Conservation (phyloP, 2,113 vertebrate species). For the Mionectes macconnelli region DNA sequence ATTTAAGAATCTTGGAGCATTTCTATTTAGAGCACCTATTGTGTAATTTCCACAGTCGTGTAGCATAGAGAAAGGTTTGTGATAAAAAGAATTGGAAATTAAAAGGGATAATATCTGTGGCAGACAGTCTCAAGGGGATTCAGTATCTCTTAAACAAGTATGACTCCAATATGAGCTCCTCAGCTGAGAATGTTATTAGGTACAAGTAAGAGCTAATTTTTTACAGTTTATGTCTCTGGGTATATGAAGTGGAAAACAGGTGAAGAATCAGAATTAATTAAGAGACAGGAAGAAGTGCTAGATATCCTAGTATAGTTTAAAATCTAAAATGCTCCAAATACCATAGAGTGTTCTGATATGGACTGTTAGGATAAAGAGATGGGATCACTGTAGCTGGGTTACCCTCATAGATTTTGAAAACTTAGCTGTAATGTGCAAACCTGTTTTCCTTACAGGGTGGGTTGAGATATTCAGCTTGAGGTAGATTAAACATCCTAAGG, state of each 20-base stretch:
- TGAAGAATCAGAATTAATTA: constrained; percentile 53
- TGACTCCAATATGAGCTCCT: constrained; percentile 36
- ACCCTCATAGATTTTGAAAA: neutral
- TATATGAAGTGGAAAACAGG: constrained; percentile 53
- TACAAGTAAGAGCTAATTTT: constrained; percentile 68
- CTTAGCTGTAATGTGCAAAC: neutral
- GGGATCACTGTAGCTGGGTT: neutral
- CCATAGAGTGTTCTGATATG: neutral
- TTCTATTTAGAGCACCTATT: constrained; percentile 48
- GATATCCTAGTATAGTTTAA: neutral
- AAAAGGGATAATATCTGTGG: constrained; percentile 63
- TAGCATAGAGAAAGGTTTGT: constrained; percentile 27
- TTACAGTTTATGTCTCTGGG: constrained; percentile 42
- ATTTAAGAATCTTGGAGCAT: constrained; percentile 27
- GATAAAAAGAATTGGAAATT: constrained; percentile 67
- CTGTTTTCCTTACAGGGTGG: neutral
- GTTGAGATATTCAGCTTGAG: neutral
- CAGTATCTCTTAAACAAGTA: constrained; percentile 49
- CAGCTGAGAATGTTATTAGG: constrained; percentile 53
- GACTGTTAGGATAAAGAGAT: neutral
- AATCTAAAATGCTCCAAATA: neutral
- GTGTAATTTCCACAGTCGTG: neutral
- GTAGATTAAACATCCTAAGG: neutral
- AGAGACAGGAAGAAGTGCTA: neutral
- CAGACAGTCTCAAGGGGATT: constrained; percentile 45